Percentiles rank a stretch among this genome's conserved stretches.
These are phyloP conservation scores for Axinella damicornis DNA, from an alignment of 37 sponge, comb jelly and placozoan genomes.

Conservation along the genomic window DNA sequence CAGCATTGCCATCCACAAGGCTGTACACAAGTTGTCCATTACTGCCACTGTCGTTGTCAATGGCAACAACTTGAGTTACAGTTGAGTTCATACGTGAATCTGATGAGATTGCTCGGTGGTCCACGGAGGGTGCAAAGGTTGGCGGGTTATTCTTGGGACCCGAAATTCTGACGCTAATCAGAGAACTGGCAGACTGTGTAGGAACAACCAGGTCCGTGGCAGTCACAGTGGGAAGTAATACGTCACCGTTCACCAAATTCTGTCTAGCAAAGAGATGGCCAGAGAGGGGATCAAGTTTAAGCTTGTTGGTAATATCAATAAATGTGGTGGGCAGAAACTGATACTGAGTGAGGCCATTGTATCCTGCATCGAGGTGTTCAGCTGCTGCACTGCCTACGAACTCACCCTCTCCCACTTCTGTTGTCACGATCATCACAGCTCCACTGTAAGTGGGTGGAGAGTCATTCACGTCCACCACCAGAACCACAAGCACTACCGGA, in stretches of 20 bases:
- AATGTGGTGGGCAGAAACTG: neutral
- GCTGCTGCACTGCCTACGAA: conserved; percentile 44
- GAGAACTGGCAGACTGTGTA: neutral
- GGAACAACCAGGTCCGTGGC: conserved; percentile 39
- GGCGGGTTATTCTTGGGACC: conserved; percentile 69
- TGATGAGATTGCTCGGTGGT: conserved; percentile 42
- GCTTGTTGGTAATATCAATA: neutral
- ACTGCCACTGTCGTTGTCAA: conserved; percentile 42
- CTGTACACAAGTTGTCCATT: conserved; percentile 43
- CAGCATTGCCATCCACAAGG: conserved; percentile 22
- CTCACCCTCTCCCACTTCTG: conserved; percentile 42
- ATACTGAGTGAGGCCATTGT: conserved; percentile 52
- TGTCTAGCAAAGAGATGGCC: conserved; percentile 38
- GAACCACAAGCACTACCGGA: conserved; percentile 32
- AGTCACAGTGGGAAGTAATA: conserved; percentile 40
- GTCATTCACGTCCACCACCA: conserved; percentile 68
- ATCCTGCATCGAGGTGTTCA: conserved; percentile 50
- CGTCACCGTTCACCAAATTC: neutral
- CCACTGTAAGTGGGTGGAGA: conserved; percentile 9
- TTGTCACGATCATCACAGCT: conserved; percentile 22
- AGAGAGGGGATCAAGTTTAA: conserved; percentile 47
- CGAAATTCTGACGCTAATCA: conserved; percentile 28
- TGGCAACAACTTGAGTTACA: conserved; percentile 30
- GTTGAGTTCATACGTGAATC: neutral
- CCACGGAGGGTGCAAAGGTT: conserved; percentile 19